Evolutionary conservation across 2,113 vertebrate species (phyloP), one percentile per base, ranked within the genome.

Genomic region (Eubucco bourcierii): DNA sequence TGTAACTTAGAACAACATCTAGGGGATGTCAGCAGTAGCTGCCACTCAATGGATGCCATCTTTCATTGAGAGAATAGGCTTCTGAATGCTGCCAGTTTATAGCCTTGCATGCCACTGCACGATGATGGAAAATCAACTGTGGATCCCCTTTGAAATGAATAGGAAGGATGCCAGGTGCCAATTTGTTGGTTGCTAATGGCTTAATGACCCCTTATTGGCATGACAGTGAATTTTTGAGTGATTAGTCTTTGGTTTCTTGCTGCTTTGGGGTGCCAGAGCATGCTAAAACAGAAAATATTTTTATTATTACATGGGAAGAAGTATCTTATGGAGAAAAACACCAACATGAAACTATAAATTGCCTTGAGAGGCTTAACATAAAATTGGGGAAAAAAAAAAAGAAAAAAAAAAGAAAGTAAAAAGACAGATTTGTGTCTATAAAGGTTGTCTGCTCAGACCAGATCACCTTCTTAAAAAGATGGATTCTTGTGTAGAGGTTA

Each of bases 81-180:
- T 76, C 44, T 80, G 46, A 88, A 67, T 17, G 74, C 37, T 81
- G 60, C 24, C 41, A 61, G 17, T 90, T 82, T 82, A 34, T 24
- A 65, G 44, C 44, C 60, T 46, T 84, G 24, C 64, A 76, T 80
- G 84, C 67, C 52, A 70, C 72, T 27, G 55, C 66, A 74, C 17
- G 17, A 58, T 27, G 23, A 61, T 67, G 72, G 14, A 78, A 87
- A 82, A 87, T 52, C 60, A 64, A 27, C 33, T 34, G 46, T 59
- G 53, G 67, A 59, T 76, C 18, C 15, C 50, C 64, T 82, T 76
- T 89, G 55, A 89, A 73, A 92, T 12, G 16, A 92, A 80, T 2
- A 89, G 74, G 52, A 94, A 91, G 84, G 92, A 84, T 76, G 79
- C 75, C 84, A 95, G 84, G 33, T 89, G 84, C 28, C 60, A 75